Base-by-base conservation (phyloP, 2,888 invertebrate genomes). In the Melinaea marsaeus region DNA sequence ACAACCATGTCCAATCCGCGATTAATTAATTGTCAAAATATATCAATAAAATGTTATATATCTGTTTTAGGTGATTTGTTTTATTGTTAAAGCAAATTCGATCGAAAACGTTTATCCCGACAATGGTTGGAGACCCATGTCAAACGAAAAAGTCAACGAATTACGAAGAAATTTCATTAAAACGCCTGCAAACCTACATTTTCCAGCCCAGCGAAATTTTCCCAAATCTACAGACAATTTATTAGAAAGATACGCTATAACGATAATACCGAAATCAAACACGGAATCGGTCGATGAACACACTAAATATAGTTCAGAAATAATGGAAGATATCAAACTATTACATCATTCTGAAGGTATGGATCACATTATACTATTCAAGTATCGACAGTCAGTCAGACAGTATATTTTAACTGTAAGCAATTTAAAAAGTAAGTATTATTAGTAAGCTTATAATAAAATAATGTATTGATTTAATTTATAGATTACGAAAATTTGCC, bases 111-210 rank as follows among this genome's bases (percentile, higher is more conserved):
- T 66, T 65, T 56, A 56, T 51, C 45, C 67, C 22, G 65, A 70
- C 63, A 68, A 66, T 58, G 76, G 71, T 35, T 76, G 75, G 76
- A 70, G 63, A 61, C 76, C 75, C 47, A 68, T 71, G 48, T 64
- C 71, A 62, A 71, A 66, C 32, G 72, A 72, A 58, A 67, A 69
- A 66, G 70, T 70, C 34, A 64, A 68, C 37, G 61, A 65, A 46
- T 64, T 65, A 35, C 61, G 64, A 48, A 67, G 60, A 68, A 66
- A 69, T 63, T 55, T 66, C 60, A 65, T 68, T 64, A 69, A 60
- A 62, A 59, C 57, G 48, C 63, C 60, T 48, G 59, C 58, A 61
- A 61, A 56, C 57, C 55, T 55, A 55, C 57, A 67, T 56, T 64
- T 54, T 34, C 13, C 32, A 55, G 32, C 62, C 55, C 58, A 58